These are phyloP conservation scores for Agonopterix arenella DNA, from an alignment of 2,888 invertebrate genomes.

Conservation along the genomic window DNA sequence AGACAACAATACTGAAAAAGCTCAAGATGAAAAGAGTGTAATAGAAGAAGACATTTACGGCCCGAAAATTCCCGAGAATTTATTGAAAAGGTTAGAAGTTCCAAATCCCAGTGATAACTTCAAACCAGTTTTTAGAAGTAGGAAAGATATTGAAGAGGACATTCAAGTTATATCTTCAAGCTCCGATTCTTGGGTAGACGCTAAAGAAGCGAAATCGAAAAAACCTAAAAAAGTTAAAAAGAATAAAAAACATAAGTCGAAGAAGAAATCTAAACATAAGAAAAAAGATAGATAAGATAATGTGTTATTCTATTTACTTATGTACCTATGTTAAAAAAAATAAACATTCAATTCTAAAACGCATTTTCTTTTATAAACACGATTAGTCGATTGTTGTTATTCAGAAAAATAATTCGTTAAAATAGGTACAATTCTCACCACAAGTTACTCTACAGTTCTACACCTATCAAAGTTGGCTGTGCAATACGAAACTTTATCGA, in stretches of 20 bases:
- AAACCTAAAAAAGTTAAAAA: constrained; percentile 66
- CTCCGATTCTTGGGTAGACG: constrained; percentile 73
- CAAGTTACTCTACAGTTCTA: too few relatives aligned
- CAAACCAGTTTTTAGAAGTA: constrained; percentile 28
- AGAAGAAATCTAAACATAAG: constrained; percentile 60
- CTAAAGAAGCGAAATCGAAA: constrained; percentile 46
- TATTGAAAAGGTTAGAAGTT: constrained; percentile 38
- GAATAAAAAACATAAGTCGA: constrained; percentile 60
- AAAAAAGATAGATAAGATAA: constrained; percentile 47
- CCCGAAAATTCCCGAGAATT: constrained; percentile 75
- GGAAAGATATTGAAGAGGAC: constrained; percentile 16
- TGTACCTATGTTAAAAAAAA: too few relatives aligned
- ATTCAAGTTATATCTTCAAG: constrained; percentile 40
- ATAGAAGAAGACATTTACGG: constrained; percentile 63
- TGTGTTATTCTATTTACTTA: not conserved
- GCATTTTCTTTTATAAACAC: too few relatives aligned
- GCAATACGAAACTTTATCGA: too few relatives aligned
- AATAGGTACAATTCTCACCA: too few relatives aligned
- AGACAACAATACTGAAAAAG: constrained; percentile 9
- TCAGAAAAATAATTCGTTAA: too few relatives aligned
- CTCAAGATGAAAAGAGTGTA: constrained; percentile 9
- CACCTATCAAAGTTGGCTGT: too few relatives aligned
- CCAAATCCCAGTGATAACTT: constrained; percentile 15
- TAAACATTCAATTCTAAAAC: too few relatives aligned
- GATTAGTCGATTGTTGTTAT: too few relatives aligned